Evolutionary conservation across 2,888 invertebrate species (phyloP).

Genomic region (Lepeophtheirus nordmannii): DNA sequence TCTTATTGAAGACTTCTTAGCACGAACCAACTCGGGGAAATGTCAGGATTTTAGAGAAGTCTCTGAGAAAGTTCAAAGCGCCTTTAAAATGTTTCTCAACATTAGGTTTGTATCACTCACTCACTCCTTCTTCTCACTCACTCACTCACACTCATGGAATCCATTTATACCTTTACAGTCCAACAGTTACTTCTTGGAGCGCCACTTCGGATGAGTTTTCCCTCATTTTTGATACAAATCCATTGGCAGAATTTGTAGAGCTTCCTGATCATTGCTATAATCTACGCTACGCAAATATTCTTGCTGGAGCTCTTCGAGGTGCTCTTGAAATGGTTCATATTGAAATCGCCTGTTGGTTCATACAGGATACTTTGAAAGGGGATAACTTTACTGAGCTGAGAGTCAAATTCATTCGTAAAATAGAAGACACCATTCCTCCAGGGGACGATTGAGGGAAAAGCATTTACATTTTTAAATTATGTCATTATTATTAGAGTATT

Average conservation of each 20-base stretch:
- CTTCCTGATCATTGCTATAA: conserved; percentile 65
- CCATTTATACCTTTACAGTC: conserved; percentile 44
- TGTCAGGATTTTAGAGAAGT: conserved; percentile 93
- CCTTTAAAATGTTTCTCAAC: conserved; percentile 66
- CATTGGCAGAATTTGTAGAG: conserved; percentile 91
- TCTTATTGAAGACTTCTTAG: conserved; percentile 91
- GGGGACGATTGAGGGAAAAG: conserved; percentile 59
- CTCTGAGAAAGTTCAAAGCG: conserved; percentile 76
- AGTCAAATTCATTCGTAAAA: conserved; percentile 78
- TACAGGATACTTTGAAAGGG: conserved; percentile 85
- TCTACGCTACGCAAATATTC: conserved; percentile 76
- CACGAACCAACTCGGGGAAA: conserved; percentile 69
- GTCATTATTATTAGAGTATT: neutral
- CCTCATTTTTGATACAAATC: conserved; percentile 81
- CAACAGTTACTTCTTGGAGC: conserved; percentile 86
- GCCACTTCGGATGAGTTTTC: conserved; percentile 91
- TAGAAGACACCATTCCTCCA: conserved; percentile 94
- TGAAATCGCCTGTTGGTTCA: conserved; percentile 85
- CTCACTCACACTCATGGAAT: too few relatives aligned
- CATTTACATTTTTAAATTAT: neutral
- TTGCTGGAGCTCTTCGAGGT: conserved; percentile 53
- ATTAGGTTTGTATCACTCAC: conserved; percentile 37
- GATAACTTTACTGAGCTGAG: conserved; percentile 83
- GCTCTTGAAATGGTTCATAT: conserved; percentile 48
- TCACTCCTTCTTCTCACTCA: neutral